Base-by-base conservation (phyloP, 2,113 vertebrate genomes). In the Apus apus region DNA sequence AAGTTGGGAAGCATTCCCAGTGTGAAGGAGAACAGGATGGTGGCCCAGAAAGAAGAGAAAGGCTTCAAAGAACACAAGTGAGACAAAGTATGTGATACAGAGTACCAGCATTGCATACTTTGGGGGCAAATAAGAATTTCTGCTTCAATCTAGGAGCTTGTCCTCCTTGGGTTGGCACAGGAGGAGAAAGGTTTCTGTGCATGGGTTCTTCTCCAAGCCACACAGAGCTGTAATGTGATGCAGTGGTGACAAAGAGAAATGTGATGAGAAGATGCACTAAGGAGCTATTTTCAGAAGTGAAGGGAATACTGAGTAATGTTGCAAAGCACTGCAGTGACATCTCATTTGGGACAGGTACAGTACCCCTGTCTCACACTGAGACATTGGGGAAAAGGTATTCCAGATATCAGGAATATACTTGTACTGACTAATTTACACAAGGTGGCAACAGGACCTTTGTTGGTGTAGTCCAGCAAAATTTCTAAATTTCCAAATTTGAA, bases 251-350 rank as follows among this genome's bases (percentile, higher is more conserved):
- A 62, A 46, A 54, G 76, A 77, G 84, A 51, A 92, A 84, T 93
- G 46, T 48, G 88, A 90, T 56, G 76, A 88, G 90, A 8, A 30
- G 62, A 51, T 90, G 75, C 2, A 20, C 48, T 89, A 70, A 89
- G 94, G 79, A 90, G 88, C 87, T 96, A 90, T 95, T 95, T 95
- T 96, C 64, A 93, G 95, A 64, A 88, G 68, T 0, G 0, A 46
- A 86, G 67, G 38, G 67, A 60, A 80, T 29, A 88, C 48, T 0
- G 1, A 91, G 30, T 73, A 70, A 70, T 4, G 8, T 3, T 34
- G 67, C 67, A 71, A 67, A 77, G 60, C 66, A 11, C 30, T 68
- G 82, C 46, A 20, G 46, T 62, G 88, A 36, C 78, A 86, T 22
- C 51, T 92, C 29, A 46, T 88, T 32, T 46, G 56, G 64, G 48